These are phyloP conservation scores for Labeo calbasu DNA, from an alignment of 2,797 vertebrate species.

Conservation along the genomic window DNA sequence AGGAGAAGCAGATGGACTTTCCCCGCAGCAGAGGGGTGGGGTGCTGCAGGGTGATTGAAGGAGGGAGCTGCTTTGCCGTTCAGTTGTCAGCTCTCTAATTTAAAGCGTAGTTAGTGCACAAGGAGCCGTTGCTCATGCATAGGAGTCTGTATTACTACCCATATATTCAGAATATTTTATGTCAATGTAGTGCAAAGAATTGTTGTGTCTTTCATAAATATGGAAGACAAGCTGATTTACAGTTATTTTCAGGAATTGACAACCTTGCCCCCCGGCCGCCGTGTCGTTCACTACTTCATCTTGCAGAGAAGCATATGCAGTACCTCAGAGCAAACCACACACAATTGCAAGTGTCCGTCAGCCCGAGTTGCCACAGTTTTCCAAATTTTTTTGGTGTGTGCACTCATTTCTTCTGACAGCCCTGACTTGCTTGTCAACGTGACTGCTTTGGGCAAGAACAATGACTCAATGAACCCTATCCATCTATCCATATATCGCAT, in stretches of 20 bases:
- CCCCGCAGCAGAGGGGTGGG: slow-evolving; percentile 21
- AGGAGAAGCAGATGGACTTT: slow-evolving; percentile 43
- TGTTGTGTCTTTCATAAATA: slow-evolving; percentile 7
- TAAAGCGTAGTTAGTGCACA: neutral
- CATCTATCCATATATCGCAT: neutral
- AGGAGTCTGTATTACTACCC: slow-evolving; percentile 10
- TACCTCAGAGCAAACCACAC: neutral
- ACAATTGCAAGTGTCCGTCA: neutral
- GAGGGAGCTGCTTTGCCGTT: slow-evolving; percentile 34
- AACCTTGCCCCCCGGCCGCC: neutral
- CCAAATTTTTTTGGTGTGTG: neutral
- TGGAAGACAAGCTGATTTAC: neutral
- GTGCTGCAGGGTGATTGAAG: slow-evolving; percentile 16
- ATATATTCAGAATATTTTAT: neutral
- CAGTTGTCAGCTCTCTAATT: slow-evolving; percentile 22
- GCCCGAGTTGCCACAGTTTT: neutral
- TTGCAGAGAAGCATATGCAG: neutral
- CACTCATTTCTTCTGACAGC: slow-evolving; percentile 29
- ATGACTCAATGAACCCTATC: slow-evolving; percentile 24
- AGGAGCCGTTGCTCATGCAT: neutral
- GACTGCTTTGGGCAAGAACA: slow-evolving; percentile 11
- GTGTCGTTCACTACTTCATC: neutral
- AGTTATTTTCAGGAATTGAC: slow-evolving; percentile 3
- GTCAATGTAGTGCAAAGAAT: slow-evolving; percentile 30
- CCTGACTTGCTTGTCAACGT: slow-evolving; percentile 21